Evolutionary conservation across 2,797 vertebrate genomes (phyloP).

Genomic region (Anguilla pacifica): DNA sequence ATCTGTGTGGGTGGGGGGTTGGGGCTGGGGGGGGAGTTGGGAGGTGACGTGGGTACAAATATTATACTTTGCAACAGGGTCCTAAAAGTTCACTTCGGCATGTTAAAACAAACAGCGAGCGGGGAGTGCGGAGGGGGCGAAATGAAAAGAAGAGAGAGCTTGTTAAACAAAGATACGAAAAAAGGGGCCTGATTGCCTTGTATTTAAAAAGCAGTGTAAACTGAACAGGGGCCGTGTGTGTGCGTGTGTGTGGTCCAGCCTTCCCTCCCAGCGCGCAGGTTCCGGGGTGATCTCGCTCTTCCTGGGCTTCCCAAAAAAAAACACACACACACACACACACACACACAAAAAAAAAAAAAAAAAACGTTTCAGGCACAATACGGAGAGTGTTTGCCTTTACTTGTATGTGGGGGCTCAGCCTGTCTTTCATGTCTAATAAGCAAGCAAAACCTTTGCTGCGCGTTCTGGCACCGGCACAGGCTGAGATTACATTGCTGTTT

Average conservation of each 20-base stretch:
- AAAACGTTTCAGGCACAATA: conserved; percentile 64
- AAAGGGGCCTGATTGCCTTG: conserved; percentile 39
- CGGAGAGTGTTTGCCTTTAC: conserved; percentile 69
- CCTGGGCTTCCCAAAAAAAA: conserved; percentile 57
- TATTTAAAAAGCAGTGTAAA: conserved; percentile 48
- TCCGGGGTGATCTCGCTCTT: conserved; percentile 67
- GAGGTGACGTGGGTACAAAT: conserved; percentile 70
- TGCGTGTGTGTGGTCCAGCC: conserved; percentile 74
- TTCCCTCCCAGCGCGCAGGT: conserved; percentile 70
- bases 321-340: conserved; percentile 28
- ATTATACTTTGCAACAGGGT: conserved; percentile 62
- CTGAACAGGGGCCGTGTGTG: conserved; percentile 48
- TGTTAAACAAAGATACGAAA: conserved; percentile 49
- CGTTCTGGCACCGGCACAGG: conserved; percentile 51
- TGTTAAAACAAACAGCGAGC: conserved; percentile 67
- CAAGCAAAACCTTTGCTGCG: conserved; percentile 61
- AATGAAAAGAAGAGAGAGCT: not conserved
- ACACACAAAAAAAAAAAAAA: conserved; percentile 16
- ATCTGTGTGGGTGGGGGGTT: conserved; percentile 56
- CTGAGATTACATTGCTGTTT: conserved; percentile 62
- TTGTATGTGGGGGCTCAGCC: conserved; percentile 59
- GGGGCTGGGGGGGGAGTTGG: conserved; percentile 51
- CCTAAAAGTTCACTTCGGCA: conserved; percentile 65
- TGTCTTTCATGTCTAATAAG: conserved; percentile 67
- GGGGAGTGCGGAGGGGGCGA: not conserved